Base-by-base conservation (phyloP, 1,140 invertebrate genomes). In the Drosophila athabasca region DNA sequence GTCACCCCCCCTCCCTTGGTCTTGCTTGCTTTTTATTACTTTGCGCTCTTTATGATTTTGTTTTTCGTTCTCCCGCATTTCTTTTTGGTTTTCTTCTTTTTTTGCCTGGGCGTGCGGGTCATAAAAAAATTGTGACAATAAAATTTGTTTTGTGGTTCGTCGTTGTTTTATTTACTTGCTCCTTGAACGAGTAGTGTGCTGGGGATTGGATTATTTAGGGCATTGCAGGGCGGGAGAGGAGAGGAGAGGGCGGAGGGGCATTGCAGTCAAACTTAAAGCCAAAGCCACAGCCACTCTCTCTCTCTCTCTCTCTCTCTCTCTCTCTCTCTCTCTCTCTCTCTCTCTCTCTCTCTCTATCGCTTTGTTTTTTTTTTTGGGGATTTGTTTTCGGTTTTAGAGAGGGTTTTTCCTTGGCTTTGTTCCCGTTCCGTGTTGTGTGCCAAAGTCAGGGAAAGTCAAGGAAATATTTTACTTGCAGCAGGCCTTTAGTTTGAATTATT, bases 51-150 rank as follows among this genome's bases (percentile, higher is more conserved):
- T 70, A 70, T 69, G 67, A 70, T 70, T 70, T 70, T 70, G 67
- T 69, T 70, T 70, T 70, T 70, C 13, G 35, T 39, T 49, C 19
- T 41, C 58, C 11, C 39, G 48, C 44, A 55, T 54, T 72, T 61
- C 24, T 6, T 61, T 39, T 41, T 53, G 55, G 62, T 82, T 82
- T 82, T 65, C 68, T 69, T 64, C 65, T 82, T 65, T 62, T 69
- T 64, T 62, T 74, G 22, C 51, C 55, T 55, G 69, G 69, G 51
- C 68, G 39, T 50, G 51, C 78, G 15, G 66, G 78, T 65, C 67
- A 64, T 81, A 81, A 80, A 81, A 81, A 77, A 82, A 65, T 67
- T 62, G 57, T 66, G 74, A 77, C 79, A 82, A 74, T 82, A 82
- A 82, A 82, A 82, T 69, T 77, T 82, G 73, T 73, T 62, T 72